Evolutionary conservation across 2,797 vertebrate species (phyloP).

Genomic region (Sebastes jordani): DNA sequence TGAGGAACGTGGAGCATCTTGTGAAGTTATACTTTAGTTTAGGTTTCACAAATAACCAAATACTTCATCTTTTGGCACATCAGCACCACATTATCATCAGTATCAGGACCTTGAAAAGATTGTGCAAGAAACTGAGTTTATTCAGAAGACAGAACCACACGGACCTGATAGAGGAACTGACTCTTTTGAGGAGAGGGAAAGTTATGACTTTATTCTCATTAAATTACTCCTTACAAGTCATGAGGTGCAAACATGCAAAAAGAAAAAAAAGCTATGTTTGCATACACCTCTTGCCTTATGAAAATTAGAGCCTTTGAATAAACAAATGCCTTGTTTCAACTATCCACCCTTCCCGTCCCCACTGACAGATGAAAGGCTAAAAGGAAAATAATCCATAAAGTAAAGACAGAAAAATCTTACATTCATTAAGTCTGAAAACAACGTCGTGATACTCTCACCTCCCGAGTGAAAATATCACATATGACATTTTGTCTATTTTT

Average conservation of each 20-base stretch:
- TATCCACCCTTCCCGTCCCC: background rate
- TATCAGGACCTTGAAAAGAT: no score
- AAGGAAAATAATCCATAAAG: background rate
- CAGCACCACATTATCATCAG: no score
- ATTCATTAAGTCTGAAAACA: background rate
- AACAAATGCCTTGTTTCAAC: slow-evolving; percentile 26
- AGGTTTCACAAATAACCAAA: no score
- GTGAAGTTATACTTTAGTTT: no score
- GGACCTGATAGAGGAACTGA: fast-evolving
- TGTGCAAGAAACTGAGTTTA: fast-evolving
- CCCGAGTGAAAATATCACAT: background rate
- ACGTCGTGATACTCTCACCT: background rate
- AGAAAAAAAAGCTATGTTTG: slow-evolving; percentile 44
- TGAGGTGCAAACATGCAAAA: slow-evolving; percentile 16
- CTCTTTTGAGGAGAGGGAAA: no score
- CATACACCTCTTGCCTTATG: slow-evolving; percentile 33
- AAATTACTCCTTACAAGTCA: background rate
- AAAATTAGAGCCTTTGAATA: slow-evolving; percentile 43
- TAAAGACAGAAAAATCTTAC: background rate
- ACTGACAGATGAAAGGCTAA: background rate
- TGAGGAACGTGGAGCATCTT: no score
- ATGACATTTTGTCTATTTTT: background rate
- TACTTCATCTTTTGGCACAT: no score
- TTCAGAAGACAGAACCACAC: fast-evolving
- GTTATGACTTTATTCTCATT: no score